Conservation (phyloP, 2,797 vertebrate species). For the Propithecus perrieri region DNA sequence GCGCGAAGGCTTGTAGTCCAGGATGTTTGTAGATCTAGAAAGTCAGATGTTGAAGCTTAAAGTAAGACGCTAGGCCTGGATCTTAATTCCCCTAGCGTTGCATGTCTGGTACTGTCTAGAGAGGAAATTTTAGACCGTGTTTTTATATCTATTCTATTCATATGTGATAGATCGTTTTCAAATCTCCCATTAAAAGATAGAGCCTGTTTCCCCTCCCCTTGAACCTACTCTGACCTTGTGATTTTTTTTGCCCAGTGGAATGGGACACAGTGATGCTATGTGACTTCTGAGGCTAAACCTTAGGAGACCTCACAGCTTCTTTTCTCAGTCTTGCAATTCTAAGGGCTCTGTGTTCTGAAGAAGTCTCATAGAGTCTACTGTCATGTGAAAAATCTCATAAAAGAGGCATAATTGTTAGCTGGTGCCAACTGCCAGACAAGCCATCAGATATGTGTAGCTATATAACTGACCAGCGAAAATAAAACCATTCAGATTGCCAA, state of each 20-base stretch:
- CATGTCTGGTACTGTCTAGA: neutral
- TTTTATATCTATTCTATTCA: neutral
- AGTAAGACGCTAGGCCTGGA: neutral
- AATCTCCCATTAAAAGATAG: neutral
- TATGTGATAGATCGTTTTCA: neutral
- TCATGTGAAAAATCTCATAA: neutral
- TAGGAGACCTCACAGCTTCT: neutral
- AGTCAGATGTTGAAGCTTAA: neutral
- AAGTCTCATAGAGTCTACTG: neutral
- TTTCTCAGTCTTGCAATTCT: neutral
- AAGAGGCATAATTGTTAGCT: neutral
- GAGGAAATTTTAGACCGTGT: neutral
- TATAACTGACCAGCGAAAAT: neutral
- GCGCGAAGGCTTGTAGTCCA: neutral
- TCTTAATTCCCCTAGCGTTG: neutral
- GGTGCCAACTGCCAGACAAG: neutral
- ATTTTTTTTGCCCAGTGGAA: neutral
- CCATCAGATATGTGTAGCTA: neutral
- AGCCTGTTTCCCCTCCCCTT: neutral
- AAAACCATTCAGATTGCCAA: neutral
- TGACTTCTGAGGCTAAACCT: neutral
- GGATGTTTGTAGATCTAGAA: neutral
- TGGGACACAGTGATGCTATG: neutral
- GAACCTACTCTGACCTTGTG: neutral
- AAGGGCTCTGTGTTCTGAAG: neutral